Base-by-base conservation (phyloP, 2,888 invertebrate genomes). In the Nasonia oneida region DNA sequence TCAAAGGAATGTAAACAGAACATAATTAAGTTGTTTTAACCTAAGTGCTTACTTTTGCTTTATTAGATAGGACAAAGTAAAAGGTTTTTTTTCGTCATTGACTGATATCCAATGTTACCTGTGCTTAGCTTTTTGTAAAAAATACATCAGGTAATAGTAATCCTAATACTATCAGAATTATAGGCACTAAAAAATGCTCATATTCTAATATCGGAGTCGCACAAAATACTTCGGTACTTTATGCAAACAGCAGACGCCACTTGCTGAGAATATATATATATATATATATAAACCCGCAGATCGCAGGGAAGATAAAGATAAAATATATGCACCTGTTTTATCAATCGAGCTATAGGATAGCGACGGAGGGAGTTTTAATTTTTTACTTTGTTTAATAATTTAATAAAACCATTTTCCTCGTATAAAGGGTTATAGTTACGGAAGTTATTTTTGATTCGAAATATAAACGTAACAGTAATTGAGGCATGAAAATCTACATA, bases 201-300 rank as follows among this genome's bases (percentile, higher is more conserved):
- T 57, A 15, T 15, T 57, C 57, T 18, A 57, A 18, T 23, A 23
- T 23, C 23, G 8, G n/a, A 18, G n/a, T 15, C n/a, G 23, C n/a
- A 8, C n/a, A 61, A 61, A n/a, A 61, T 23, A 61, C 5, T 23
- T 61, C 12, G 23, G 61, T 57, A 18, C 23, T 61, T 61, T 61
- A 61, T 61, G n/a, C 61, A 61, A 61, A 61, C 61, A 61, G 61
- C 61, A 61, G 61, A 61, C 61, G 61, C 61, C 61, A 18, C 61
- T 18, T n/a, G 18, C 10, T 23, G n/a, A 5, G 6, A 6, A 23
- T 18, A 61, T n/a, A 61, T 1, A 61, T 0, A 0, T 53, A 53
- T 15, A 23, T 23, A 23, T 23, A 50, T 50, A 50, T 50, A 50
- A 2, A 14, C 50, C 8, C 12, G 47, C 47, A 1, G 47, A 12